Percentiles rank a stretch among this genome's conserved stretches.
These are phyloP conservation scores for Frankliniella fusca DNA, from an alignment of 2,888 invertebrate genomes.

Conservation along the genomic window DNA sequence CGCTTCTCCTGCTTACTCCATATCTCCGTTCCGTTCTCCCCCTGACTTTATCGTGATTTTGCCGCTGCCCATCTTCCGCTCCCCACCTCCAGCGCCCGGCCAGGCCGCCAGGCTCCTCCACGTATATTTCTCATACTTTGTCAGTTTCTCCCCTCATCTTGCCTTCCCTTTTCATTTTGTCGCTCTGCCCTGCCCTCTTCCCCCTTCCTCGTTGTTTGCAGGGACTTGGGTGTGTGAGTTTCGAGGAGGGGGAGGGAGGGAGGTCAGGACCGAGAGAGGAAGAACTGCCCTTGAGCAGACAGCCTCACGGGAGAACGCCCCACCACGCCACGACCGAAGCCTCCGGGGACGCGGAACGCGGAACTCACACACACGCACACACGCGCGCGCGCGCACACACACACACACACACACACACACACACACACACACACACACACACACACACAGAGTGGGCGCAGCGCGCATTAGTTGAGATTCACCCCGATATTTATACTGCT, in stretches of 20 bases:
- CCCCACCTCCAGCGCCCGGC: too few species aligned
- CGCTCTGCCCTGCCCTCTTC: too few species aligned
- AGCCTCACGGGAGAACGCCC: background rate
- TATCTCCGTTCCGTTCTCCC: too few species aligned
- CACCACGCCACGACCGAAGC: background rate
- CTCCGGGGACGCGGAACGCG: background rate
- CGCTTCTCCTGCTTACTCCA: too few species aligned
- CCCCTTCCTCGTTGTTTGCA: background rate
- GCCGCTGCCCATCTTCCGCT: too few species aligned
- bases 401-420: background rate
- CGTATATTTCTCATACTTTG: too few species aligned
- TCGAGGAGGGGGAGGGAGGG: background rate
- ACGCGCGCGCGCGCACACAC: background rate
- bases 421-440: background rate
- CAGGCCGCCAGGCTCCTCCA: too few species aligned
- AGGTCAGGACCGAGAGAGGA: background rate
- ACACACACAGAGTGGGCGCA: background rate
- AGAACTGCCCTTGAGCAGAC: background rate
- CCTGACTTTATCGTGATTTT: too few species aligned
- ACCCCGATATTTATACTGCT: constrained; percentile 24
- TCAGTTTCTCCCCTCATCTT: too few species aligned
- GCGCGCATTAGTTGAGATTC: constrained; percentile 13
- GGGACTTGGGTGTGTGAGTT: constrained; percentile 20
- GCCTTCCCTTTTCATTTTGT: too few species aligned
- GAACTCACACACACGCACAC: background rate